A percentile compares a stretch with the other conserved stretches of the same genome.
Conservation (phyloP, 2,113 vertebrate species). For the Syngnathus typhle region DNA sequence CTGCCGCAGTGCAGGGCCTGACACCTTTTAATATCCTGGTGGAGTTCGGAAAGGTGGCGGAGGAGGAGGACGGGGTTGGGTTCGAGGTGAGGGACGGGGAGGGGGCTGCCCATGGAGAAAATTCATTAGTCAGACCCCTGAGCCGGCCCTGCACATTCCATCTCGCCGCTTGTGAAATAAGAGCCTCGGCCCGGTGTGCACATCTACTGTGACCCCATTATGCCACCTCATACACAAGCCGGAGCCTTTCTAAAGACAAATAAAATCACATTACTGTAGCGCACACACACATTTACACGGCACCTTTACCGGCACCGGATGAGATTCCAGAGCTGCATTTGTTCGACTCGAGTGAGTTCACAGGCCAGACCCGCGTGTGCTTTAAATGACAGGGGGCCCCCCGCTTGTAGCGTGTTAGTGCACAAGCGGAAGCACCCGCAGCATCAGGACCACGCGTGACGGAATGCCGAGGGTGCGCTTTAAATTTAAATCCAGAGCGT, state of each 20-base stretch:
- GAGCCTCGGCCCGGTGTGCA: slow-evolving; percentile 42
- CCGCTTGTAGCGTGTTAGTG: not conserved
- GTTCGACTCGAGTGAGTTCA: not conserved
- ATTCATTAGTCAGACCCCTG: slow-evolving; percentile 66
- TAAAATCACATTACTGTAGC: slow-evolving; percentile 22
- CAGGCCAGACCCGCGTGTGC: not conserved
- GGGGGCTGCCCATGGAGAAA: slow-evolving; percentile 15
- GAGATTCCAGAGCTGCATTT: slow-evolving; percentile 7
- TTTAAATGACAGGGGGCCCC: not conserved
- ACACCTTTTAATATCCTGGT: slow-evolving; percentile 82
- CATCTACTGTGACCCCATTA: slow-evolving; percentile 62
- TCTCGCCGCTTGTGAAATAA: slow-evolving; percentile 51
- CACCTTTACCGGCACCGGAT: slow-evolving; percentile 4
- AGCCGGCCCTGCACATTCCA: slow-evolving; percentile 40
- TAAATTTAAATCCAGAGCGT: not conserved
- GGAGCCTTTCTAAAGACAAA: slow-evolving; percentile 25
- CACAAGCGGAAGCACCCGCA: not conserved
- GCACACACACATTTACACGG: slow-evolving; percentile 4
- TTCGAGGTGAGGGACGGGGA: not conserved
- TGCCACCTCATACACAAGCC: slow-evolving; percentile 42
- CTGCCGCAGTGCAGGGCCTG: slow-evolving; percentile 72
- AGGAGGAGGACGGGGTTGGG: slow-evolving; percentile 59
- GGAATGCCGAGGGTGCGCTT: not conserved
- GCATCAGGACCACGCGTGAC: not conserved
- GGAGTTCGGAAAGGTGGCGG: slow-evolving; percentile 47